Evolutionary conservation across 2,888 invertebrate species (phyloP).

Genomic region (Tenthredo livida): DNA sequence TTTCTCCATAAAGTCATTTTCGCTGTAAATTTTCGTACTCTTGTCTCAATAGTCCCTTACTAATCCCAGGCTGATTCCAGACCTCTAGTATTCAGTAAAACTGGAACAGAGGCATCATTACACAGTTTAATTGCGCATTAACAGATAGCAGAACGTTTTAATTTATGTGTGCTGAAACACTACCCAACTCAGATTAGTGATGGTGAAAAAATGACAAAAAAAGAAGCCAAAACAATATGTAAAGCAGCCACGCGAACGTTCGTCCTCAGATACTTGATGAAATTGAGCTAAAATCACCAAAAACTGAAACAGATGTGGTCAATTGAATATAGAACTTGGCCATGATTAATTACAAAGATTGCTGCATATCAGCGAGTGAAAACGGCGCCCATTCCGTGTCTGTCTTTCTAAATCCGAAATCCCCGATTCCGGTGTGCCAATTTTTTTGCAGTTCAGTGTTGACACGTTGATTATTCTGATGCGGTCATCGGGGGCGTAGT

Average conservation of each 20-base stretch:
- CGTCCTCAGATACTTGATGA: background rate
- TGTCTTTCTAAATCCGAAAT: background rate
- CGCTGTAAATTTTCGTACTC: background rate
- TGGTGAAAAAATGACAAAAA: background rate
- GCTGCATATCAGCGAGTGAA: background rate
- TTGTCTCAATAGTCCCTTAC: background rate
- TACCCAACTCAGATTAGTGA: background rate
- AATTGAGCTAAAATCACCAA: background rate
- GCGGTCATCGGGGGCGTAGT: conserved; percentile 24
- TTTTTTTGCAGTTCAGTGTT: background rate
- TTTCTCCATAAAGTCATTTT: background rate
- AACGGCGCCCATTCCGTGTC: background rate
- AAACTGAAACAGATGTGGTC: background rate
- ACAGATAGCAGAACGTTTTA: background rate
- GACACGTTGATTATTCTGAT: background rate
- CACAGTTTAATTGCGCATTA: conserved; percentile 3
- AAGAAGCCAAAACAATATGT: background rate
- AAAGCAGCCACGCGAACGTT: background rate
- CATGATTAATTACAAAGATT: background rate
- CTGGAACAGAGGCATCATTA: background rate
- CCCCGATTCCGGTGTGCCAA: background rate
- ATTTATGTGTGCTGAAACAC: background rate
- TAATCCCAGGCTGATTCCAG: background rate
- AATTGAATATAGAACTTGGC: background rate
- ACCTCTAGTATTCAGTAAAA: background rate